Conservation (phyloP, 2,797 vertebrate genomes). For the Chelon auratus region DNA sequence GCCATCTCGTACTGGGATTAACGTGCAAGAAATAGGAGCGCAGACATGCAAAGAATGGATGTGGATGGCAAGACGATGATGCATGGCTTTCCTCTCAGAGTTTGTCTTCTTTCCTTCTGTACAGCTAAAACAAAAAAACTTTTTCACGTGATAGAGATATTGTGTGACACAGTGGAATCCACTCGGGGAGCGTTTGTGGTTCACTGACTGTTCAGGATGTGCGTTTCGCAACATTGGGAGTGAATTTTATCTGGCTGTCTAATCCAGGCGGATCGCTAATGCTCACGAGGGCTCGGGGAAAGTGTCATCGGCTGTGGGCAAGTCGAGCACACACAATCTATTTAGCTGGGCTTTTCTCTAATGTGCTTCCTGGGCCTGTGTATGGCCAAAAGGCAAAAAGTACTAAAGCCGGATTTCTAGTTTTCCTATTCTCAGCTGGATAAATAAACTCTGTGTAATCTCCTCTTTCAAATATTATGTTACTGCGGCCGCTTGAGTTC, state of each 20-base stretch:
- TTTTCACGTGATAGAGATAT: constrained; percentile 58
- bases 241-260: constrained; percentile 74
- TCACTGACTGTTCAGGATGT: constrained; percentile 63
- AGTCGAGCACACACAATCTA: constrained; percentile 79
- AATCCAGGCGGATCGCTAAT: constrained; percentile 72
- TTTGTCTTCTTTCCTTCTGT: constrained; percentile 25
- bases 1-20: constrained; percentile 32
- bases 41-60: constrained; percentile 35
- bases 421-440: constrained; percentile 63
- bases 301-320: constrained; percentile 70
- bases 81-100: constrained; percentile 3
- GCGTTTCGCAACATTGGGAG: constrained; percentile 64
- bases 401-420: constrained; percentile 63
- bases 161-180: constrained; percentile 61
- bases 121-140: not conserved
- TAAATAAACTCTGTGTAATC: constrained; percentile 73
- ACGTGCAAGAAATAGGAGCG: constrained; percentile 24
- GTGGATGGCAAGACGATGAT: constrained; percentile 12
- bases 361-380: constrained; percentile 46
- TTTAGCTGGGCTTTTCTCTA: constrained; percentile 69
- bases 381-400: constrained; percentile 61
- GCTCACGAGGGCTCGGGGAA: constrained; percentile 69
- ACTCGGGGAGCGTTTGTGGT: constrained; percentile 53
- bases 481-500: constrained; percentile 63
- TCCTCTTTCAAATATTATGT: constrained; percentile 68